Evolutionary conservation across 2,888 invertebrate species (phyloP).

Genomic region (Dasysyrphus albostriatus): DNA sequence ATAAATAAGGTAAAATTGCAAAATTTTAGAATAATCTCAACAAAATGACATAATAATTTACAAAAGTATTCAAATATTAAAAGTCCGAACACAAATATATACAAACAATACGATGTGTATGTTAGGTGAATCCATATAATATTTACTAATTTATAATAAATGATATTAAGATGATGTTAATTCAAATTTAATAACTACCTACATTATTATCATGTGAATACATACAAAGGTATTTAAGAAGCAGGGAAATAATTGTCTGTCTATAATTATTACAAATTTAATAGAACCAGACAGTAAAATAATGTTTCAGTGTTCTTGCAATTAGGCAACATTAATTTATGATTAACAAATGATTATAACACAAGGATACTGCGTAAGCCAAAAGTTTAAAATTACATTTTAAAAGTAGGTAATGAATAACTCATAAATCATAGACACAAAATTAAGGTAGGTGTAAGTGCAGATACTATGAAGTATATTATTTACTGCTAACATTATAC

Average conservation of each 20-base stretch:
- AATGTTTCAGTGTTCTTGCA: background rate
- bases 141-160: too few relatives aligned
- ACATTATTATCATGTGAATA: too few relatives aligned
- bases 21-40: too few relatives aligned
- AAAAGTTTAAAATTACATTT: conserved; percentile 4
- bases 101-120: too few relatives aligned
- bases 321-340: conserved; percentile 1
- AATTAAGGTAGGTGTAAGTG: too few relatives aligned
- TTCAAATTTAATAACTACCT: too few relatives aligned
- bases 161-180: too few relatives aligned
- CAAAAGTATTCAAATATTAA: too few relatives aligned
- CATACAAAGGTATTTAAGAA: background rate
- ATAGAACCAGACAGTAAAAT: background rate
- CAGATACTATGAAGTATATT: background rate
- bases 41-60: too few relatives aligned
- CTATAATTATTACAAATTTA: background rate
- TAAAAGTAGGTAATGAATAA: background rate
- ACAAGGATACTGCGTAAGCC: conserved; percentile 1
- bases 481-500: background rate
- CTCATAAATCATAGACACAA: background rate
- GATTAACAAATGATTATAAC: background rate
- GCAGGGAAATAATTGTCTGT: background rate
- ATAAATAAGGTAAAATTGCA: too few relatives aligned
- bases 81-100: too few relatives aligned
- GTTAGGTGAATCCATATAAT: too few relatives aligned